phyloP scores from a whole-genome alignment of 2,113 vertebrate genomes.

The Sander vitreus region DNA sequence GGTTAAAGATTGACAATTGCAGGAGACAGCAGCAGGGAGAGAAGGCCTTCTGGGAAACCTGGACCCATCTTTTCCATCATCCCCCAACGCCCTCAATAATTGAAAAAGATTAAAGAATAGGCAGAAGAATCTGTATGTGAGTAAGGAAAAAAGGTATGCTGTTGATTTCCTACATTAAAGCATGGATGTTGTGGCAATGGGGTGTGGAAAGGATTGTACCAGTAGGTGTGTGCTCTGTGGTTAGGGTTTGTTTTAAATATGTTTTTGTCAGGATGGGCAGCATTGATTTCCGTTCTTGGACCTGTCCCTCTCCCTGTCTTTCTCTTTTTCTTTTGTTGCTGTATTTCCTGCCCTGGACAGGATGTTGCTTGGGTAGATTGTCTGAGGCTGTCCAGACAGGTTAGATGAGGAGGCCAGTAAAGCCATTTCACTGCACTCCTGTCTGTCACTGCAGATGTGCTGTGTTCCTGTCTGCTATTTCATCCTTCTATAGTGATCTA shows the following conservation, averaged over 20 bases:
- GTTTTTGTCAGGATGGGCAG: slow-evolving; percentile 53
- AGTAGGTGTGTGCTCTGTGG: slow-evolving; percentile 50
- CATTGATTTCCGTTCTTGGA: slow-evolving; percentile 53
- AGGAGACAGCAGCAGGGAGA: slow-evolving; percentile 88
- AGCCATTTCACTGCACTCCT: slow-evolving; percentile 66
- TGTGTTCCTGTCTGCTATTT: slow-evolving; percentile 59
- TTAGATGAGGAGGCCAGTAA: slow-evolving; percentile 74
- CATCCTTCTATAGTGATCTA: slow-evolving; percentile 45
- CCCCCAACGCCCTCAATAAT: slow-evolving; percentile 85
- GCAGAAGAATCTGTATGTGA: slow-evolving; percentile 87
- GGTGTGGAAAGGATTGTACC: slow-evolving; percentile 61
- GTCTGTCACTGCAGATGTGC: slow-evolving; percentile 62
- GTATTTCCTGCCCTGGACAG: slow-evolving; percentile 55
- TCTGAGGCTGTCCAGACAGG: slow-evolving; percentile 65
- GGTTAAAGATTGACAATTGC: slow-evolving; percentile 97
- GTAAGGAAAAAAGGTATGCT: slow-evolving; percentile 88
- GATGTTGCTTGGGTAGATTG: slow-evolving; percentile 65
- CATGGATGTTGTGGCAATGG: slow-evolving; percentile 68
- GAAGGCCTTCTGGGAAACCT: slow-evolving; percentile 97
- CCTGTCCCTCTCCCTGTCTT: slow-evolving; percentile 31
- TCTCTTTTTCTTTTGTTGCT: slow-evolving; percentile 56
- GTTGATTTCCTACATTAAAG: slow-evolving; percentile 82
- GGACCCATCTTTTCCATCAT: slow-evolving; percentile 91
- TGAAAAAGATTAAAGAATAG: slow-evolving; percentile 81
- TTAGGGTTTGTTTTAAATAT: slow-evolving; percentile 40